phyloP scores from a whole-genome alignment of 1,140 invertebrate species.

The Zophobas morio region DNA sequence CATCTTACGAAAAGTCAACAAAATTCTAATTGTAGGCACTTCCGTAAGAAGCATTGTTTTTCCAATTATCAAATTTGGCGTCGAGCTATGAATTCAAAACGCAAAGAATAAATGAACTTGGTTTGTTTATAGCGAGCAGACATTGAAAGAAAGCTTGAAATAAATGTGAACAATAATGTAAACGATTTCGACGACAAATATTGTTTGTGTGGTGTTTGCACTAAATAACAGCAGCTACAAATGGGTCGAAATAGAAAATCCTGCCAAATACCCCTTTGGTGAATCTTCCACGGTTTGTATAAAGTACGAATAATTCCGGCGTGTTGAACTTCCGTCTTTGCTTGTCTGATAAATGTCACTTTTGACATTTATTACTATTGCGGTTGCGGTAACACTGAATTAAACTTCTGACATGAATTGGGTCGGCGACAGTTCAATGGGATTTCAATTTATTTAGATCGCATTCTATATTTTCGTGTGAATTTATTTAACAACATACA shows the following conservation, averaged over 20 bases:
- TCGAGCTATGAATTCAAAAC: not conserved
- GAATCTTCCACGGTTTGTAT: not conserved
- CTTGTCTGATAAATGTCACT: slow-evolving; percentile 23
- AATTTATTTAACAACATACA: not conserved
- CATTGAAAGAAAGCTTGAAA: slow-evolving; percentile 17
- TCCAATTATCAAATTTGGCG: slow-evolving; percentile 10
- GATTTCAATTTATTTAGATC: slow-evolving; percentile 11
- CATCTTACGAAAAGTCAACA: slow-evolving; percentile 1
- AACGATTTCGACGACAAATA: slow-evolving; percentile 17
- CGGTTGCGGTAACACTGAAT: slow-evolving; percentile 24
- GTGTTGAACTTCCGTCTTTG: slow-evolving; percentile 21
- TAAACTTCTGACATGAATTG: slow-evolving; percentile 16
- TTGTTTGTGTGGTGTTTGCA: not conserved
- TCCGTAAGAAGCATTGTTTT: slow-evolving; percentile 26
- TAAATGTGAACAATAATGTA: slow-evolving; percentile 24
- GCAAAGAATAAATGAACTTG: slow-evolving; percentile 19
- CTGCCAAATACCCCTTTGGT: too few species aligned
- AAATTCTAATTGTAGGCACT: slow-evolving; percentile 21
- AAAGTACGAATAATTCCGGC: not conserved
- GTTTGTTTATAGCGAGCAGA: not conserved
- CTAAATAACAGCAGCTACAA: not conserved
- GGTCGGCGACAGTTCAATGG: slow-evolving; percentile 13
- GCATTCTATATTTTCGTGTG: slow-evolving; percentile 1
- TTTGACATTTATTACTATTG: slow-evolving; percentile 22
- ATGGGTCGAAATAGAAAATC: too few species aligned